Evolutionary conservation across 1,140 invertebrate genomes (phyloP), one percentile per base, ranked within the genome.

Genomic region (Mamestra configurata): DNA sequence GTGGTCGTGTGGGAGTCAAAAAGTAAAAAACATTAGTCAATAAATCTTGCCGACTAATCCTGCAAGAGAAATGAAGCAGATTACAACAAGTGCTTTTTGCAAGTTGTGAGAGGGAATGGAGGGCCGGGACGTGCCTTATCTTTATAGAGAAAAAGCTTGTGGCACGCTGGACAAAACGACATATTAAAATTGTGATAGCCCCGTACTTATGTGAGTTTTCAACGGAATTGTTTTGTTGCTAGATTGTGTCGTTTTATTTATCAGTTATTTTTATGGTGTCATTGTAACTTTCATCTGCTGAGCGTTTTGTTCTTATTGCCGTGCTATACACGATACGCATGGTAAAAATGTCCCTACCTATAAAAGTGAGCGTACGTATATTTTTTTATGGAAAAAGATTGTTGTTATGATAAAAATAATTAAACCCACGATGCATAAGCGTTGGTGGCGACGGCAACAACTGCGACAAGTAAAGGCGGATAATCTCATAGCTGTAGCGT

Each of bases 31-130:
- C 40, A 75, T 37, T 18, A 40, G 53, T 59, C 71, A 49, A 49
- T 77, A 77, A 77, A 77, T 77, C 73, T 77, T 64, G 57, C 51
- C 73, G 46, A 64, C 20, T 64, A 77, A 77, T 77, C 55, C 73
- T 35, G 15, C 73, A 35, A 49, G 73, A 77, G 57, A 64, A 77
- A 77, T 77, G 73, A 66, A 77, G 24, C 61, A 55, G 24, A 77
- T 68, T 77, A 46, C 68, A 68, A 68, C 43, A 77, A 68, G 27
- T 64, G 57, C 24, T 77, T 77, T 68, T 66, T 77, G 49, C 75
- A 68, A 53, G 46, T 55, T 77, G 75, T 55, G 61, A 77, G 49
- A 68, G 75, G 55, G 61, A 22, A 66, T n/a, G 20, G 43, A 68
- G 59, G 53, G 31, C 46, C 20, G 46, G 40, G 24, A 37, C 75